These are phyloP conservation scores for Tylochromis polylepis DNA, from an alignment of 2,113 vertebrate species.

Conservation along the genomic window DNA sequence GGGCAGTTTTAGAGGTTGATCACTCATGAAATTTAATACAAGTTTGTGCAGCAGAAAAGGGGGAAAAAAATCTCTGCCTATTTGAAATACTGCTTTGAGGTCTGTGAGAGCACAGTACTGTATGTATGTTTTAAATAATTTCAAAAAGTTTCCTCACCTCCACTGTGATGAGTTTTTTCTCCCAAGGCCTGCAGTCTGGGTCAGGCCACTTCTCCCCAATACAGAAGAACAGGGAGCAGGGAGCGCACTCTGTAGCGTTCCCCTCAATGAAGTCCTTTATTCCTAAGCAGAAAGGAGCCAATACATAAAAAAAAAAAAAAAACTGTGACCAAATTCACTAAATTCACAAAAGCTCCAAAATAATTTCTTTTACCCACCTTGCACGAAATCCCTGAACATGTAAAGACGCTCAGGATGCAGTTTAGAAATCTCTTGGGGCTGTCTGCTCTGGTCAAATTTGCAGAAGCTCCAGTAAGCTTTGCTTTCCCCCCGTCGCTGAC, in stretches of 20 bases:
- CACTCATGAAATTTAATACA: background rate
- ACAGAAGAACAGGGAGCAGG: slow-evolving; percentile 79
- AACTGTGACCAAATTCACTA: background rate
- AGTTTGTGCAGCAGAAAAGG: background rate
- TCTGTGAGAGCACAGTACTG: background rate
- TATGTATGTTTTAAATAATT: background rate
- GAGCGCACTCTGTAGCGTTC: slow-evolving; percentile 38
- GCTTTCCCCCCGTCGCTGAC: slow-evolving; percentile 45
- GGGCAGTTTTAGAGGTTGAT: background rate
- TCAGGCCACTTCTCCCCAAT: slow-evolving; percentile 86
- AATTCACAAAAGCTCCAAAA: background rate
- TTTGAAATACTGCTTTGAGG: background rate
- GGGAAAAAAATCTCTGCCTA: background rate
- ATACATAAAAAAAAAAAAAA: background rate
- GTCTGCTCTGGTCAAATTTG: slow-evolving; percentile 50
- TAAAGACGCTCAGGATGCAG: slow-evolving; percentile 49
- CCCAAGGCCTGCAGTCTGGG: slow-evolving; percentile 68
- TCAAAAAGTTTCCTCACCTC: slow-evolving; percentile 68
- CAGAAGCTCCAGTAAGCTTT: slow-evolving; percentile 69
- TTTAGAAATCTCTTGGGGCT: slow-evolving; percentile 68
- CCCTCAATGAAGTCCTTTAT: slow-evolving; percentile 65
- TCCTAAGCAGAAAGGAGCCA: slow-evolving; percentile 53
- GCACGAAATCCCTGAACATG: slow-evolving; percentile 64
- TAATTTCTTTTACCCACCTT: slow-evolving; percentile 58
- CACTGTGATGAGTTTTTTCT: slow-evolving; percentile 82